Percentiles rank a stretch among this genome's conserved stretches.
Conservation (phyloP, 2,113 vertebrate species). For the Rhagologus leucostigma region DNA sequence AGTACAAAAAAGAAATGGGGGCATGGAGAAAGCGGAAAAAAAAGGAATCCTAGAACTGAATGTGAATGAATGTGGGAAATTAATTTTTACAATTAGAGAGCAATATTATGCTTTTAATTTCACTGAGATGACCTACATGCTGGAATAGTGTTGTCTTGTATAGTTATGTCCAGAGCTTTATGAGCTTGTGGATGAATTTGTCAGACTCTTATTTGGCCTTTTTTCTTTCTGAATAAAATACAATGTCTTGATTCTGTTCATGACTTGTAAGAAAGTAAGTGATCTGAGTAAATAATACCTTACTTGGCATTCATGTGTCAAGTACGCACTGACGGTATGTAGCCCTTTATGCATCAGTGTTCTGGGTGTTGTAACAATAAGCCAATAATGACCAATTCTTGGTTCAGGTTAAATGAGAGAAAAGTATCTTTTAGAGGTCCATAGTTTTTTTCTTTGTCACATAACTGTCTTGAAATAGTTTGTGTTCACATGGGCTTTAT, state of each 20-base stretch:
- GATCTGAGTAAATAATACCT: background rate
- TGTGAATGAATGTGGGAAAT: background rate
- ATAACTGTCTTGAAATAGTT: background rate
- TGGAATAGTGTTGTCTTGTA: background rate
- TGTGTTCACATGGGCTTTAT: background rate
- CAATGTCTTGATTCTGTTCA: background rate
- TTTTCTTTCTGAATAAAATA: background rate
- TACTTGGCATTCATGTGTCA: background rate
- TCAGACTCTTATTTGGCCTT: background rate
- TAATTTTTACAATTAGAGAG: background rate
- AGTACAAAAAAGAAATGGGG: background rate
- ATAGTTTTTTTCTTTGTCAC: background rate
- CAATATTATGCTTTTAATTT: background rate
- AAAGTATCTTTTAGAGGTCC: background rate
- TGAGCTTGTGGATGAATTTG: background rate
- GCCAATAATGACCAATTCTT: background rate
- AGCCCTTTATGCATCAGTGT: background rate
- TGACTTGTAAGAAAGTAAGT: background rate
- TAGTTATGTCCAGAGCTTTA: background rate
- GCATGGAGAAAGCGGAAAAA: background rate
- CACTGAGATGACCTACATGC: background rate
- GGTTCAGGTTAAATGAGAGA: background rate
- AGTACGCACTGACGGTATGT: background rate
- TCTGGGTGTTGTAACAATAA: background rate
- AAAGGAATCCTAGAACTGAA: background rate